Evolutionary conservation across 2,888 invertebrate genomes (phyloP).

Genomic region (Brachyptera putata): DNA sequence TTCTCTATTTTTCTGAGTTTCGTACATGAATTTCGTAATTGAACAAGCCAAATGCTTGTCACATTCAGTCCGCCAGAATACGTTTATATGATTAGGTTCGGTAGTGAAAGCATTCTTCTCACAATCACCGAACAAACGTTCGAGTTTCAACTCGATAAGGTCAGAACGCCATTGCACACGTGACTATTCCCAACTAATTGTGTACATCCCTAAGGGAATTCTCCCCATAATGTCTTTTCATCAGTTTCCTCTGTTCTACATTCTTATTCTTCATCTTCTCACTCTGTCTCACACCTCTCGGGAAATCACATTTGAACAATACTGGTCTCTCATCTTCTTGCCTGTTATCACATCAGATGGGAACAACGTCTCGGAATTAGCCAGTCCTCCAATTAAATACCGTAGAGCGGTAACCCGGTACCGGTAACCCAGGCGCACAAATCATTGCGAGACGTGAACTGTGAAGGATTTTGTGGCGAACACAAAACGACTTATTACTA

Average conservation of each 20-base stretch:
- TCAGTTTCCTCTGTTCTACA: constrained; percentile 5
- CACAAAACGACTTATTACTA: neutral
- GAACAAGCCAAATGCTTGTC: too few species aligned
- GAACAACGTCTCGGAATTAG: constrained; percentile 5
- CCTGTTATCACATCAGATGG: constrained; percentile 17
- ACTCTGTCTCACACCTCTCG: constrained; percentile 8
- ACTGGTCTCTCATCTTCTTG: constrained; percentile 6
- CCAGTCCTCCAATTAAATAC: neutral
- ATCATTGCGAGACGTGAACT: neutral
- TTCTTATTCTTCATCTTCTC: constrained; percentile 21
- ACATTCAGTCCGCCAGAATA: too few species aligned
- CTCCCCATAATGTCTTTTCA: constrained; percentile 13
- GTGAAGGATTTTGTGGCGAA: neutral
- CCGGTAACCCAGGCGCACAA: neutral
- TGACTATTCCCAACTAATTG: constrained; percentile 23
- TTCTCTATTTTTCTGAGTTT: too few species aligned
- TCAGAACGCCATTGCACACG: constrained; percentile 7
- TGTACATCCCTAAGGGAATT: constrained; percentile 18
- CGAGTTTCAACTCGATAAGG: neutral
- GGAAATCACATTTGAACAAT: constrained; percentile 25
- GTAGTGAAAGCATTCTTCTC: too few species aligned
- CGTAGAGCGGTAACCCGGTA: neutral
- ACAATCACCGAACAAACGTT: too few species aligned
- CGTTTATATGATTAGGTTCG: too few species aligned
- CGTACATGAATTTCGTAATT: too few species aligned